phyloP scores from a whole-genome alignment of 2,888 invertebrate species.

The Drosophila koepferae region DNA sequence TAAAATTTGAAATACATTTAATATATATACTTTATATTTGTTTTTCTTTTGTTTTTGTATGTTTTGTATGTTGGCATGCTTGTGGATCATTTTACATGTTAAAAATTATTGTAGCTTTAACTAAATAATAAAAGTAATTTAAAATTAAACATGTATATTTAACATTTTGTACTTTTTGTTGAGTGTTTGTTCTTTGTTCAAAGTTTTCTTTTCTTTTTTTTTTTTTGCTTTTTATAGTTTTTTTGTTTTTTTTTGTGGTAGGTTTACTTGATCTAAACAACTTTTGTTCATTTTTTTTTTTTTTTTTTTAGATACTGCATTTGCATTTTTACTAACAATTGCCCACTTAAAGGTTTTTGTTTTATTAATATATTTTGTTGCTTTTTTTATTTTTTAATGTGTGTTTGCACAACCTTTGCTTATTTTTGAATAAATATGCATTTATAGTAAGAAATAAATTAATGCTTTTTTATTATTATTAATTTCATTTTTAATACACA shows the following conservation, averaged over 20 bases:
- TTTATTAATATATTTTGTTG: constrained; percentile 69
- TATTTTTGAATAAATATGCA: constrained; percentile 81
- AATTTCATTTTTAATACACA: constrained; percentile 61
- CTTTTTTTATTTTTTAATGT: constrained; percentile 66
- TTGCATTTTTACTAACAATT: constrained; percentile 63
- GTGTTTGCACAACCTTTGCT: constrained; percentile 81
- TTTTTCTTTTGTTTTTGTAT: constrained; percentile 20
- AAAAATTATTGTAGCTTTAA: constrained; percentile 70
- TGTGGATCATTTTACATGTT: constrained; percentile 50
- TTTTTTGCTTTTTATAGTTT: constrained; percentile 15
- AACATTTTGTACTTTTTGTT: constrained; percentile 82
- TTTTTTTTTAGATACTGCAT: constrained; percentile 38
- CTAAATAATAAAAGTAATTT: constrained; percentile 73
- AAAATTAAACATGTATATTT: constrained; percentile 81
- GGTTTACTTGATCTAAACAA: constrained; percentile 57
- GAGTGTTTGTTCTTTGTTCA: constrained; percentile 72
- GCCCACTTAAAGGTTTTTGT: constrained; percentile 57
- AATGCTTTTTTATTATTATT: constrained; percentile 65
- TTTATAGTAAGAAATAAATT: constrained; percentile 82
- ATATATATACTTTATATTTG: constrained; percentile 29
- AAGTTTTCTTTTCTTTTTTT: constrained; percentile 48
- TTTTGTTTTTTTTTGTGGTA: constrained; percentile 50
- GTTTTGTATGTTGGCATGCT: constrained; percentile 53
- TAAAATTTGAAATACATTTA: constrained; percentile 55
- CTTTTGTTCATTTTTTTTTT: constrained; percentile 24